Conservation (phyloP, 2,888 invertebrate species). For the Macrophya alboannulata region DNA sequence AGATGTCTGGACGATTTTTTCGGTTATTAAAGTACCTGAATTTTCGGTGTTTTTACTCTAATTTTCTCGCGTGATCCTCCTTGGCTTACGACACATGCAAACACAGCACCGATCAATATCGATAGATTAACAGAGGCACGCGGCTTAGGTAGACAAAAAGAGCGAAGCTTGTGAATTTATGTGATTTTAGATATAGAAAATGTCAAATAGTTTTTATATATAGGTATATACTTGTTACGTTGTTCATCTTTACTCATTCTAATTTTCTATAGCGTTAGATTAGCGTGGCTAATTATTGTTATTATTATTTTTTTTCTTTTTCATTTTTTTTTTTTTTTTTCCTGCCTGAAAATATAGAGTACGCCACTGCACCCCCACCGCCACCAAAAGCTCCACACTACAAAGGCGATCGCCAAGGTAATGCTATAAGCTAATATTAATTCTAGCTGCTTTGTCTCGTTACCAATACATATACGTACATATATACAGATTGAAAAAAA, state of each 20-base stretch:
- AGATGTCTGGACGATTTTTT: neutral
- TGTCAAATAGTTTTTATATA: neutral
- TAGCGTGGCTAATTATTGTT: constrained; percentile 71
- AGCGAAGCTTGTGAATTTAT: constrained; percentile 50
- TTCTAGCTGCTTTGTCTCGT: constrained; percentile 19
- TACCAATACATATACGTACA: neutral
- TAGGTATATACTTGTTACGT: neutral
- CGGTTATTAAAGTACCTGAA: neutral
- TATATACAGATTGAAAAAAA: too few species aligned
- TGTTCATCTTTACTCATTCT: neutral
- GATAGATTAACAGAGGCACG: constrained; percentile 66
- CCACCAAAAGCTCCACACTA: constrained; percentile 79
- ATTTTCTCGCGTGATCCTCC: constrained; percentile 36
- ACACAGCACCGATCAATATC: constrained; percentile 71
- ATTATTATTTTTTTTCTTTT: constrained; percentile 65
- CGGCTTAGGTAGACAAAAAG: constrained; percentile 53
- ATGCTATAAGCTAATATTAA: constrained; percentile 64
- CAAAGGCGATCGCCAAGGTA: constrained; percentile 79
- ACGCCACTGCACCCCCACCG: constrained; percentile 78
- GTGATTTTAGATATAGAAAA: constrained; percentile 31
- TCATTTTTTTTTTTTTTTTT: constrained; percentile 65
- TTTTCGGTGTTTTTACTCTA: neutral
- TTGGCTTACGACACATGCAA: constrained; percentile 31
- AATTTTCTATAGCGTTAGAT: constrained; percentile 43
- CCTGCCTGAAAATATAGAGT: constrained; percentile 74